Evolutionary conservation across 2,888 invertebrate species (phyloP).

Genomic region (Bruchidius siliquastri): DNA sequence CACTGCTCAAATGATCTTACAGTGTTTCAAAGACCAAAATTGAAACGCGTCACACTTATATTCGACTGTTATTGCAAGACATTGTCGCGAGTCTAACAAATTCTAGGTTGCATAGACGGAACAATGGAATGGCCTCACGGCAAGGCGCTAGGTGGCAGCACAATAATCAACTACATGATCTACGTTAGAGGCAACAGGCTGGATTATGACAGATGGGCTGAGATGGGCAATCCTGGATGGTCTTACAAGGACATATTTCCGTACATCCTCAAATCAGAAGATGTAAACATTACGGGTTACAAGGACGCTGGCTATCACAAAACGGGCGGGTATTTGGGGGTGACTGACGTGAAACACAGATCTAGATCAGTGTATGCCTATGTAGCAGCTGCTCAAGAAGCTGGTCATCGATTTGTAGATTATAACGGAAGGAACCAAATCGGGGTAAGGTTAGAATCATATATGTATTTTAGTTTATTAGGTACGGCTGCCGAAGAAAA

Average conservation of each 20-base stretch:
- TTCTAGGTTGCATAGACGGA: slow-evolving; percentile 1
- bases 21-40: no score
- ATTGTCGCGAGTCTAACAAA: not conserved
- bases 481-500: no score
- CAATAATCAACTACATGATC: slow-evolving; percentile 5
- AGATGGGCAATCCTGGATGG: slow-evolving; percentile 63
- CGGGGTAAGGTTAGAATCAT: slow-evolving; percentile 47
- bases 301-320: slow-evolving; percentile 47
- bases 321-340: slow-evolving; percentile 43
- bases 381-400: slow-evolving; percentile 58
- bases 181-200: slow-evolving; percentile 2
- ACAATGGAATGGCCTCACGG: not conserved
- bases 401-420: slow-evolving; percentile 65
- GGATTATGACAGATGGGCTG: slow-evolving; percentile 43
- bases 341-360: slow-evolving; percentile 41
- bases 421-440: slow-evolving; percentile 61
- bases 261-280: slow-evolving; percentile 44
- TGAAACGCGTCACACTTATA: no score
- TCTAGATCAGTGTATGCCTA: slow-evolving; percentile 53
- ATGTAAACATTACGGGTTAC: slow-evolving; percentile 31
- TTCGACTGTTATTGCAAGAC: not conserved
- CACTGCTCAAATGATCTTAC: no score
- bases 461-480: no score
- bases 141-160: slow-evolving; percentile 3
- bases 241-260: slow-evolving; percentile 47